Conservation (phyloP, 2,797 vertebrate genomes). For the Chlorospingus flavigularis region DNA sequence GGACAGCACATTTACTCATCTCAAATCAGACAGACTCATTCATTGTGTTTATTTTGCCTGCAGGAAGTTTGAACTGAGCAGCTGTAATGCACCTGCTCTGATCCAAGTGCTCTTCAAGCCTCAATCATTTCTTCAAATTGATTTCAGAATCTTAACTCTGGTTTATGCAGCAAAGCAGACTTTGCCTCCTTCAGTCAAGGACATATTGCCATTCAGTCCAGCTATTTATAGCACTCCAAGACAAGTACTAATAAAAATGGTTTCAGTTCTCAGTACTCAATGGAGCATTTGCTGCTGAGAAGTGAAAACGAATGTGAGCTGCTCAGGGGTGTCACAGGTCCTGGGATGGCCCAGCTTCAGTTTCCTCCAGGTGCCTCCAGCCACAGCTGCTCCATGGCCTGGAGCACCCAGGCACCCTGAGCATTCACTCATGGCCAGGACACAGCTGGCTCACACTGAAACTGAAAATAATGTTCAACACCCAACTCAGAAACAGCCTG, state of each 20-base stretch:
- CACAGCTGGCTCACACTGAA: not conserved
- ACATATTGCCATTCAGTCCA: not conserved
- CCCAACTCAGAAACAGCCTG: not conserved
- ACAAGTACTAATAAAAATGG: not conserved
- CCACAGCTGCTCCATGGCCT: not conserved
- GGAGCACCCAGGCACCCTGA: not conserved
- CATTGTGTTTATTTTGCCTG: fast-evolving
- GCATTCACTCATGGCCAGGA: not conserved
- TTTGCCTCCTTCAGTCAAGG: not conserved
- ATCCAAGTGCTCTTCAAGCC: not conserved
- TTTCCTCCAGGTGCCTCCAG: not conserved
- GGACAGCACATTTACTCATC: not conserved
- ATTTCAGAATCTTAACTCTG: not conserved
- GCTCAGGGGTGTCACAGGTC: not conserved
- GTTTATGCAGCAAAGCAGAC: not conserved
- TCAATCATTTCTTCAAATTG: not conserved
- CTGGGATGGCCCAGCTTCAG: not conserved
- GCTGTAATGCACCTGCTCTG: not conserved
- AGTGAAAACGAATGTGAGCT: not conserved
- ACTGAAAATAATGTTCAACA: not conserved
- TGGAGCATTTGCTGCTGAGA: not conserved
- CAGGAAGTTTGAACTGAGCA: not conserved
- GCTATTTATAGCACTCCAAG: not conserved
- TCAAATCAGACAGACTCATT: not conserved
- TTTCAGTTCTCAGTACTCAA: not conserved